phyloP scores from a whole-genome alignment of 2,797 vertebrate species.

The Siniperca obscura region DNA sequence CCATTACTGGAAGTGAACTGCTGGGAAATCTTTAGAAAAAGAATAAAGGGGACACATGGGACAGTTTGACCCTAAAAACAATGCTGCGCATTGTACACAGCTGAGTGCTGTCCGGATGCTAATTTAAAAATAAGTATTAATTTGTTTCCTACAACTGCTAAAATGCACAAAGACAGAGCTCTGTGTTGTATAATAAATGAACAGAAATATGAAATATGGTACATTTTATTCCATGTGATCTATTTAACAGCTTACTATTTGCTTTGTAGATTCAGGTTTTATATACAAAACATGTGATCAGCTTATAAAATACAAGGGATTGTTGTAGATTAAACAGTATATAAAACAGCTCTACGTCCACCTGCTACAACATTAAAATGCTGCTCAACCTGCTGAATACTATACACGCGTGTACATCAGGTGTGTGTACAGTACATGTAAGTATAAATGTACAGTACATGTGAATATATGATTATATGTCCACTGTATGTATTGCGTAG shows the following conservation, averaged over 20 bases:
- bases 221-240: not conserved
- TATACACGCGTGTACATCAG: too few relatives aligned
- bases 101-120: not conserved
- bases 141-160: not conserved
- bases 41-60: not conserved
- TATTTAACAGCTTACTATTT: not conserved
- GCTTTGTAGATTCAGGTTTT: not conserved
- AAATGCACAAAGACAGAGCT: conserved; percentile 10
- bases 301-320: not conserved
- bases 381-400: too few relatives aligned
- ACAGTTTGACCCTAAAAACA: conserved; percentile 12
- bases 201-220: not conserved
- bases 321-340: not conserved
- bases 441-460: not conserved
- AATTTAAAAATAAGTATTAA: not conserved
- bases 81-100: conserved; percentile 6
- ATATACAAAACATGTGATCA: not conserved
- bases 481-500: not conserved
- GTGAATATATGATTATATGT: not conserved
- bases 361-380: too few relatives aligned
- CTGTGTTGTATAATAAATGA: not conserved
- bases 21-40: not conserved
- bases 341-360: not conserved
- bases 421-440: not conserved
- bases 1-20: conserved; percentile 14